Evolutionary conservation across 2,888 invertebrate genomes (phyloP).

Genomic region (Chrysomela aeneicollis): DNA sequence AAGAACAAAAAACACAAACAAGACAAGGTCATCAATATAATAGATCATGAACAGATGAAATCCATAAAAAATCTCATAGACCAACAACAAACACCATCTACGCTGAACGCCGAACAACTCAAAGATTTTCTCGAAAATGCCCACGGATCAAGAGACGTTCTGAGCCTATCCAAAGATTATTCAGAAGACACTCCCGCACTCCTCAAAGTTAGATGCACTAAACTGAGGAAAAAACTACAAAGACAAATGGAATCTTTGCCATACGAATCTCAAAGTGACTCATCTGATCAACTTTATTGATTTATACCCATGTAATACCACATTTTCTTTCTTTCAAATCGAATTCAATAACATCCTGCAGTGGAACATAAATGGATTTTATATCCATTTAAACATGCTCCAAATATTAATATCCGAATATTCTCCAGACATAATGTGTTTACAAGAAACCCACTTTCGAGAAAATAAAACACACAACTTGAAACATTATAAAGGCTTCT

Average conservation of each 20-base stretch:
- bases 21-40: background rate
- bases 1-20: background rate
- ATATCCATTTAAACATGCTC: slow-evolving; percentile 19
- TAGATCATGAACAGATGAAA: slow-evolving; percentile 4
- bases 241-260: background rate
- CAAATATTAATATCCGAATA: slow-evolving; percentile 8
- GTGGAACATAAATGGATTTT: slow-evolving; percentile 15
- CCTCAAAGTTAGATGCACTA: slow-evolving; percentile 6
- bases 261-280: background rate
- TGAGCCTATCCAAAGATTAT: background rate
- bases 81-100: background rate
- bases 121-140: slow-evolving; percentile 11
- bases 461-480: slow-evolving; percentile 10
- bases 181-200: background rate
- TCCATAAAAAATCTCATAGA: background rate
- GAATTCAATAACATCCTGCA: slow-evolving; percentile 13
- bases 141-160: background rate
- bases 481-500: slow-evolving; percentile 9
- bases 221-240: background rate
- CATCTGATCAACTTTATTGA: slow-evolving; percentile 6
- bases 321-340: background rate
- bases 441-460: slow-evolving; percentile 17
- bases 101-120: slow-evolving; percentile 6
- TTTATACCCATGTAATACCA: background rate
- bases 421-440: slow-evolving; percentile 4